Evolutionary conservation across 2,888 invertebrate species (phyloP).

Genomic region (Empis stercorea): DNA sequence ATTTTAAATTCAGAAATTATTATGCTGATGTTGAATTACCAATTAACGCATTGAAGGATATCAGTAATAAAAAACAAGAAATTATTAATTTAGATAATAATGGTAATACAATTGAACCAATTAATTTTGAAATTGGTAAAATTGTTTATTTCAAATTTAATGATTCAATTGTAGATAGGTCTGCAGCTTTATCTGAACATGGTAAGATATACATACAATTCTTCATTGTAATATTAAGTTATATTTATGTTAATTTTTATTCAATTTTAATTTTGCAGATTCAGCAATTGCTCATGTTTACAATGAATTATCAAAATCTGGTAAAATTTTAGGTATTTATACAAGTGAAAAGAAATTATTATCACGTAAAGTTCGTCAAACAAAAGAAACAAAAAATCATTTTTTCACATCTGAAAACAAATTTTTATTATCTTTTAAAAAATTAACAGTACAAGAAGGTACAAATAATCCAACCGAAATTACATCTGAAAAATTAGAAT

Average conservation of each 20-base stretch:
- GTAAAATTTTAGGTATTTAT: constrained; percentile 14
- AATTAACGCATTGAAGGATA: constrained; percentile 40
- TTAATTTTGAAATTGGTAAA: constrained; percentile 35
- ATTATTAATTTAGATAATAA: constrained; percentile 19
- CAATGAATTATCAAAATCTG: constrained; percentile 35
- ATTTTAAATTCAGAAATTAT: constrained; percentile 38
- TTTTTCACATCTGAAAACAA: constrained; percentile 15
- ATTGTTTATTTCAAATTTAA: constrained; percentile 44
- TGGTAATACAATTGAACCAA: constrained; percentile 19
- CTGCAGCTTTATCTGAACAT: constrained; percentile 38
- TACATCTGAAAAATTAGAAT: neutral
- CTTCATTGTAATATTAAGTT: too few relatives aligned
- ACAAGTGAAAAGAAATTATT: constrained; percentile 8
- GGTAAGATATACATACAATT: constrained; percentile 34
- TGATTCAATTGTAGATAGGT: constrained; percentile 41
- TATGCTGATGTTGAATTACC: constrained; percentile 50
- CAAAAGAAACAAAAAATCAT: constrained; percentile 14
- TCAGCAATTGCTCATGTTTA: constrained; percentile 42
- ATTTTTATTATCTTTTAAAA: constrained; percentile 23
- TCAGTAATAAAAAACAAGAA: constrained; percentile 36
- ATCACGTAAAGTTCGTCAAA: constrained; percentile 12
- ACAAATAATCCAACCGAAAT: constrained; percentile 4
- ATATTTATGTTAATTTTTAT: too few relatives aligned
- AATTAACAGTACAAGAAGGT: constrained; percentile 1
- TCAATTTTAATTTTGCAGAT: constrained; percentile 23